phyloP scores from a whole-genome alignment of 2,113 vertebrate species.

The Anoura caudifer region DNA sequence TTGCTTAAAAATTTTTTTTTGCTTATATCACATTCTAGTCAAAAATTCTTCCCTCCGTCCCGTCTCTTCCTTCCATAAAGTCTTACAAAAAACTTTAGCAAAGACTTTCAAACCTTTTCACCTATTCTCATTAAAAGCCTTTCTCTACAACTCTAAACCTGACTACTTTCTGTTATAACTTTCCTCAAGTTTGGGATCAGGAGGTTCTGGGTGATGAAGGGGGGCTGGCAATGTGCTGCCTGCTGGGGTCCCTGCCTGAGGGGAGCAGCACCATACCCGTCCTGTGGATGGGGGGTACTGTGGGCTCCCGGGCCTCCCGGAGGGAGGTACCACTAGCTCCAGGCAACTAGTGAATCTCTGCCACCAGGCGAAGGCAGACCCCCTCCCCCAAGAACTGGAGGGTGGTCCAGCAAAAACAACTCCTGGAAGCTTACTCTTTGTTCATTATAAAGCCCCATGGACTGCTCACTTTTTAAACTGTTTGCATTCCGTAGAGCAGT shows the following conservation, averaged over 20 bases:
- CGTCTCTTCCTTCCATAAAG: not conserved
- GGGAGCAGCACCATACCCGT: not conserved
- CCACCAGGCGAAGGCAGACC: not conserved
- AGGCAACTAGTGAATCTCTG: not conserved
- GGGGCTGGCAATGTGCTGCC: not conserved
- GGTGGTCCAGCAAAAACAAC: not conserved
- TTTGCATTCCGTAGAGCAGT: not conserved
- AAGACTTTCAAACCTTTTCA: not conserved
- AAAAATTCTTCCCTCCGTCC: not conserved
- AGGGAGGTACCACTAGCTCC: not conserved
- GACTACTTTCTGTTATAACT: not conserved
- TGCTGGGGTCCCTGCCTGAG: not conserved
- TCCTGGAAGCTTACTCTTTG: not conserved
- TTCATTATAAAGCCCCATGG: not conserved
- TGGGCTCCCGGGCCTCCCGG: not conserved
- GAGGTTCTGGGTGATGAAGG: not conserved
- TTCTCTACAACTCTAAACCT: not conserved
- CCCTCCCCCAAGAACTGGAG: not conserved
- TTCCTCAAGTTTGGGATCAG: not conserved
- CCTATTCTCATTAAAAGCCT: not conserved
- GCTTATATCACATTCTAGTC: not conserved
- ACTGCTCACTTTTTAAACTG: not conserved
- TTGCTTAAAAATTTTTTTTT: not conserved
- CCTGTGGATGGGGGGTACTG: not conserved
- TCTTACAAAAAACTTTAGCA: not conserved